A percentile compares a stretch with the other conserved stretches of the same genome.
phyloP scores from a whole-genome alignment of 2,797 vertebrate species.

The Garrulus glandarius region DNA sequence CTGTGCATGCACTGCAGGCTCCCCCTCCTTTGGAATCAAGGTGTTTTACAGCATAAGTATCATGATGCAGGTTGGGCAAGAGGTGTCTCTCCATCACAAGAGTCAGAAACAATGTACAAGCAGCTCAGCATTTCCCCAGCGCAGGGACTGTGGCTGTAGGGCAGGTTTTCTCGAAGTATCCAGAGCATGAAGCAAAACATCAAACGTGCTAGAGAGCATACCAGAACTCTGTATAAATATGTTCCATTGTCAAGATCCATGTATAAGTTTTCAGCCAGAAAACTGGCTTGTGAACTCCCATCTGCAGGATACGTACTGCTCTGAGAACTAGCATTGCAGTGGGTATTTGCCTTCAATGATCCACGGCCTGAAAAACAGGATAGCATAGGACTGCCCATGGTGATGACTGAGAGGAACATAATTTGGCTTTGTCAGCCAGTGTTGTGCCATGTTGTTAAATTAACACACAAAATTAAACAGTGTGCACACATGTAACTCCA shows the following conservation, averaged over 20 bases:
- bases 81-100: not conserved
- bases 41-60: not conserved
- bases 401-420: not conserved
- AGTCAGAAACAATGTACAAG: not conserved
- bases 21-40: not conserved
- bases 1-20: not conserved
- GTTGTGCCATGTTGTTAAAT: not conserved
- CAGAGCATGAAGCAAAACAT: slow-evolving; percentile 43
- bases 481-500: not conserved
- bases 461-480: not conserved
- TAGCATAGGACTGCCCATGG: not conserved
- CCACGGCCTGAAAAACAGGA: not conserved
- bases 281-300: slow-evolving; percentile 27
- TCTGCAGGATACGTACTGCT: slow-evolving; percentile 9
- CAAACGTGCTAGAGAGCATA: slow-evolving; percentile 13
- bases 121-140: not conserved
- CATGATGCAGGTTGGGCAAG: not conserved
- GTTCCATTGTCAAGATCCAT: slow-evolving; percentile 52
- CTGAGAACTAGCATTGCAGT: slow-evolving; percentile 4
- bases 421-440: not conserved
- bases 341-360: not conserved
- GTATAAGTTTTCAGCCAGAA: slow-evolving; percentile 47
- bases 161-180: not conserved
- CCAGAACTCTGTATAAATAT: slow-evolving; percentile 55
- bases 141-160: not conserved